Evolutionary conservation across 2,113 vertebrate genomes (phyloP).

Genomic region (Microcebus murinus): DNA sequence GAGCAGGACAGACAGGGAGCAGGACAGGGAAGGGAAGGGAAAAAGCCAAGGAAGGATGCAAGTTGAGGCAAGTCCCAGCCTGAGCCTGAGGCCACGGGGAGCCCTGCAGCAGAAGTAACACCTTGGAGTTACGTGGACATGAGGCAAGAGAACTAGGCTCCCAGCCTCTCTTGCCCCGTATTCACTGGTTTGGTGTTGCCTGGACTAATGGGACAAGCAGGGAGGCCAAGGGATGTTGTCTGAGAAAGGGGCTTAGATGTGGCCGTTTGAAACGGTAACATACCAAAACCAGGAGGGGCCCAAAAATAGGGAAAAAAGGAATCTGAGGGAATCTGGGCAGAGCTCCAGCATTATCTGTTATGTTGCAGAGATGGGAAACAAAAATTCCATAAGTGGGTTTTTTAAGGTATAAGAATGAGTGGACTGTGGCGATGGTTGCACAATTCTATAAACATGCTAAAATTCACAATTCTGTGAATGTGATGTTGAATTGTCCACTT

Average conservation of each 20-base stretch:
- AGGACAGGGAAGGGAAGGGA: neutral
- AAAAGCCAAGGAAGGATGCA: neutral
- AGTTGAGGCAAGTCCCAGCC: neutral
- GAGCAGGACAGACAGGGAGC: neutral
- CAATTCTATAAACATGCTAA: neutral
- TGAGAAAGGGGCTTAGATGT: neutral
- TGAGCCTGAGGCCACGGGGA: neutral
- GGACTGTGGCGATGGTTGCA: neutral
- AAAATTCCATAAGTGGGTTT: neutral
- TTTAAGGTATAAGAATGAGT: neutral
- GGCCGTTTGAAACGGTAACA: neutral
- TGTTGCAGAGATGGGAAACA: neutral
- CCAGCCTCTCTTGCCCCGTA: neutral
- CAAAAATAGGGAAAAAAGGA: neutral
- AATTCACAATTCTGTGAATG: neutral
- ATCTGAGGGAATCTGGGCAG: neutral
- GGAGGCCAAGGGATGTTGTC: neutral
- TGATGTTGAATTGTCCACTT: neutral
- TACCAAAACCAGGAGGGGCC: neutral
- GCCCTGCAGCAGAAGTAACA: accelerated
- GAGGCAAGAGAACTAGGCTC: neutral
- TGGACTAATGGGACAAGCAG: neutral
- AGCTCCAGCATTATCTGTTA: neutral
- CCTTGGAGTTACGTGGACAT: neutral
- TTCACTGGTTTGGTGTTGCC: neutral